These are phyloP conservation scores for Hypanus sabinus DNA, from an alignment of 2,113 vertebrate species.

Conservation along the genomic window DNA sequence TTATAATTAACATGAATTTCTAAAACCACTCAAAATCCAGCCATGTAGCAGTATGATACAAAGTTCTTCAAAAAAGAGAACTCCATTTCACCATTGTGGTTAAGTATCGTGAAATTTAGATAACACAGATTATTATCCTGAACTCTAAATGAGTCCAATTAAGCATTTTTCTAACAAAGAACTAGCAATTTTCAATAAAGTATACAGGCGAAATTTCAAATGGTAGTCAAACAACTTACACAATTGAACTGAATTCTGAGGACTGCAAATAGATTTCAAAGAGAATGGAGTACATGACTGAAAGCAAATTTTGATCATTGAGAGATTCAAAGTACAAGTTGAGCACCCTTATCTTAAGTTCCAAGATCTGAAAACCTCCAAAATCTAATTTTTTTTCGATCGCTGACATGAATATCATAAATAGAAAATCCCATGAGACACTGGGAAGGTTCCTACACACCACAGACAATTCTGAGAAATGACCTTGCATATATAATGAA, in stretches of 20 bases:
- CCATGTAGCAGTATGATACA: background rate
- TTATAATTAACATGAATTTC: background rate
- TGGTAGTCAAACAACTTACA: background rate
- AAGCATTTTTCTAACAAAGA: background rate
- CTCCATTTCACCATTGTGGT: background rate
- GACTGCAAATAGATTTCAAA: background rate
- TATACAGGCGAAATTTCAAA: background rate
- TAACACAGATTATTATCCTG: background rate
- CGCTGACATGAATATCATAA: too few relatives aligned
- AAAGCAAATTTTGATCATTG: slow-evolving; percentile 8
- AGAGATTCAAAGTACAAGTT: background rate
- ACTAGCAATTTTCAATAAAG: background rate
- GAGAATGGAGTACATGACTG: background rate
- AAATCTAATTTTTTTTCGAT: too few relatives aligned
- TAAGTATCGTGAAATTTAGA: background rate
- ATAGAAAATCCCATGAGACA: too few relatives aligned
- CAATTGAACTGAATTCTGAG: background rate
- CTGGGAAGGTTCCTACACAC: too few relatives aligned
- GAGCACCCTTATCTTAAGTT: too few relatives aligned
- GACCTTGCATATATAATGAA: too few relatives aligned
- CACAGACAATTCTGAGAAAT: too few relatives aligned
- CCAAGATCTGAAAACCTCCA: too few relatives aligned
- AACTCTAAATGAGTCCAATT: background rate
- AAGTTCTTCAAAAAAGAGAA: background rate
- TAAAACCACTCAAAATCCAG: background rate